Evolutionary conservation across 1,140 invertebrate species (phyloP), one percentile per base, ranked within the genome.

Genomic region (Cydia pomonella): DNA sequence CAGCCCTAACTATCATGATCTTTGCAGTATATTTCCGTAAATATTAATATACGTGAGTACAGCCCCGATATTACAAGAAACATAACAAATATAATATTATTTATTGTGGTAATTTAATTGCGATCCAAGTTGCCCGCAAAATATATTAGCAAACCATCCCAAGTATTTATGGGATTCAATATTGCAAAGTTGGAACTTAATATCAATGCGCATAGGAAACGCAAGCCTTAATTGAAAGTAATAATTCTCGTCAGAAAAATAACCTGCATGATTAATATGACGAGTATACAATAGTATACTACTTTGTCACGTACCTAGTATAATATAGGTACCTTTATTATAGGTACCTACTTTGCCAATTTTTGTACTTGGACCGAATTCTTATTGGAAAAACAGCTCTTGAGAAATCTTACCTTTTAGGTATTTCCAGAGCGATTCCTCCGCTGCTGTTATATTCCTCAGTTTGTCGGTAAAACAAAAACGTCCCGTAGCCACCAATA

Each of bases 391-490:
- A 75, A 76, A 72, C 27, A 72, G 25, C 4, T 73, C 72, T 29
- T 7, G 73, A 71, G 71, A 76, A 82, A 80, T 62, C 87, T 79
- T 87, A 92, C 90, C 90, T 92, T 91, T 90, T 79, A 92, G 82
- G 85, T 91, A 90, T 87, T 87, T 90, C 88, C 88, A 90, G 83
- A 90, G 82, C 76, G 82, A 89, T 73, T 89, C 84, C 80, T 87
- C 86, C 74, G 85, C 82, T 76, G 78, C 79, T 75, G 85, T 83
- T 78, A 89, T 82, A 86, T 87, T 92, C 87, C 90, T 88, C 87
- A 92, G 86, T 87, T 88, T 92, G 85, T 82, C 76, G 82, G 84
- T 77, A 83, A 78, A 80, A 84, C 87, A 84, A 85, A 80, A 81
- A 80, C 83, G 81, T 74, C 77, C 74, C 84, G 38, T 81, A 82